Conservation (phyloP, 2,113 vertebrate species). For the Athene cunicularia region DNA sequence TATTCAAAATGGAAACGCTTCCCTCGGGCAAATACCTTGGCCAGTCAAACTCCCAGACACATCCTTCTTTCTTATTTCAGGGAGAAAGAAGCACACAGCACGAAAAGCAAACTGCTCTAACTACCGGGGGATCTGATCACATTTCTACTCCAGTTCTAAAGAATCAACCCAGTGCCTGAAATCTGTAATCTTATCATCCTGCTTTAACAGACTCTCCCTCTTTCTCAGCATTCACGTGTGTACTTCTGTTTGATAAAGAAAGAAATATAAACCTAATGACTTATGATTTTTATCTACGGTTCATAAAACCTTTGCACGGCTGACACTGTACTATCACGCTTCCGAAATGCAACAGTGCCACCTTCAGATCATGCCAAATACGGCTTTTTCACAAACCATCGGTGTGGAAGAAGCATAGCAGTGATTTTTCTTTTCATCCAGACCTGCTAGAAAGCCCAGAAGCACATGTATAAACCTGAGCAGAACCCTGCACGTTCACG, state of each 20-base stretch:
- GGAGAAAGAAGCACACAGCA: not conserved
- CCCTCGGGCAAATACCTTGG: slow-evolving; percentile 29
- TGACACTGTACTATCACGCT: fast-evolving
- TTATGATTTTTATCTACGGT: slow-evolving; percentile 32
- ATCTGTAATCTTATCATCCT: slow-evolving; percentile 40
- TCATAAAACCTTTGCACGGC: not conserved
- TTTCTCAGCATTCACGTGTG: slow-evolving; percentile 32
- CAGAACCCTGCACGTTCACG: not conserved
- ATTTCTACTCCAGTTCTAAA: slow-evolving; percentile 21
- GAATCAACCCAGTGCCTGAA: slow-evolving; percentile 18
- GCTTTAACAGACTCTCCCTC: slow-evolving; percentile 40
- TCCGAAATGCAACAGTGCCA: slow-evolving; percentile 68
- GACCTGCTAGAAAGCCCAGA: not conserved
- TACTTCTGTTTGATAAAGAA: slow-evolving; percentile 35
- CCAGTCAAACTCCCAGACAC: not conserved
- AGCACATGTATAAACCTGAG: not conserved
- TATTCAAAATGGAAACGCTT: slow-evolving; percentile 14
- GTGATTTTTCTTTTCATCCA: not conserved
- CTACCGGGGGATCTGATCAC: slow-evolving; percentile 48
- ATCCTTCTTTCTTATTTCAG: slow-evolving; percentile 46
- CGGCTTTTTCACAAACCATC: not conserved
- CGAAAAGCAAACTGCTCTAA: slow-evolving; percentile 31
- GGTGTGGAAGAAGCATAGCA: not conserved
- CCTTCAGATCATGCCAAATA: slow-evolving; percentile 18
- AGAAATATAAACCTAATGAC: slow-evolving; percentile 37